Conservation (phyloP, 2,113 vertebrate genomes). For the Mobula birostris region DNA sequence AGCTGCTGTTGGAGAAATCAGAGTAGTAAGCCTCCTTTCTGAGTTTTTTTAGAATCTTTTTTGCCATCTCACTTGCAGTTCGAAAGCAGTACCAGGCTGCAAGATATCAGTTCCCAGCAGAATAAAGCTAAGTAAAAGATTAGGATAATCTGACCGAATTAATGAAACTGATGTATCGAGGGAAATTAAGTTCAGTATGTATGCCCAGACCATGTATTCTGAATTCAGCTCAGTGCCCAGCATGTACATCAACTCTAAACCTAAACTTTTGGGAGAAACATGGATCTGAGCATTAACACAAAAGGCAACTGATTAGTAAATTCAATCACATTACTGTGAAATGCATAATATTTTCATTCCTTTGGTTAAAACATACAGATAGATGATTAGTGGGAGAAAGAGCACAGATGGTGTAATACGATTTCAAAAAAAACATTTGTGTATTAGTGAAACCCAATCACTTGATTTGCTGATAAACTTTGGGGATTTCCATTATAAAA, state of each 20-base stretch:
- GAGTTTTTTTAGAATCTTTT: not conserved
- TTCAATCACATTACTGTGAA: not conserved
- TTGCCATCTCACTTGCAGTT: not conserved
- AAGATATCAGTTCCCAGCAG: not conserved
- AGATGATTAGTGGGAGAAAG: too few relatives aligned
- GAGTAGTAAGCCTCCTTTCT: not conserved
- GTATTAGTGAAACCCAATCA: not conserved
- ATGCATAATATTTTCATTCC: not conserved
- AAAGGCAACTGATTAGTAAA: not conserved
- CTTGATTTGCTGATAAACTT: not conserved
- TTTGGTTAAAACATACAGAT: not conserved
- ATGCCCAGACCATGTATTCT: not conserved
- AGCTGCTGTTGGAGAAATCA: not conserved
- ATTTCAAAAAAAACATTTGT: too few relatives aligned
- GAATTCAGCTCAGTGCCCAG: not conserved
- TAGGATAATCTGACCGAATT: not conserved
- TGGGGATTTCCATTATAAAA: not conserved
- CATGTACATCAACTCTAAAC: not conserved
- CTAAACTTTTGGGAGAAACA: not conserved
- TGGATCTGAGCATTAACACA: not conserved
- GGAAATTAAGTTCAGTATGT: not conserved
- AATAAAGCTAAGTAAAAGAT: not conserved
- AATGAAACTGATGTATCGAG: not conserved
- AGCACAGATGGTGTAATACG: too few relatives aligned
- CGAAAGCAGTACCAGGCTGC: not conserved